Base-by-base conservation (phyloP, 2,888 invertebrate species). In the Yponomeuta cagnagella region DNA sequence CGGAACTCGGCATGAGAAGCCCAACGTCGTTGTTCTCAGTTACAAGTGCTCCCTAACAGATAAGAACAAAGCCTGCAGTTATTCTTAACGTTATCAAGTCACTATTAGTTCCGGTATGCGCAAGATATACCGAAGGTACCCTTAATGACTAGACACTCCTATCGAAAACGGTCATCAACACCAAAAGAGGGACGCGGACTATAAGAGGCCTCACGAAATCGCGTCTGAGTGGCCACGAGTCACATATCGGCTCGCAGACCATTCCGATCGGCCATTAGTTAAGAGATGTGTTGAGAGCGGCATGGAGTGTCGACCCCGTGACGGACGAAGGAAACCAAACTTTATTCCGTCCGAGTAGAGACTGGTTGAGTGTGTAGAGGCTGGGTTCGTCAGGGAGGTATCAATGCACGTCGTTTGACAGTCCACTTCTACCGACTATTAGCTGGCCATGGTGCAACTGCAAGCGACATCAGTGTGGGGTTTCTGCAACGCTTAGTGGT, bases 181-280 rank as follows among this genome's bases (percentile, higher is more conserved):
- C 43, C 68, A 68, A 68, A 68, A 52, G 68, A 68, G 68, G 58
- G 48, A 52, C 2, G 15, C 68, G 23, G 68, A n/a, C 43, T n/a
- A 52, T 48, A 68, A 68, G 52, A 52, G 31, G 48, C 67, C 48
- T 68, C 30, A 31, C 68, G 23, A 48, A 52, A 48, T 30, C 23
- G 52, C 68, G 30, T 68, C 1, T 52, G 52, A 68, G 68, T 23
- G 68, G 52, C 67, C 37, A n/a, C 67, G 43, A 65, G 65, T 65
- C 67, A n/a, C 48, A 52, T 68, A 68, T 68, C 68, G 37, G 48
- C 33, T 65, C 31, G 65, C 67, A 48, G 68, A 31, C 31, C 68
- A 52, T 52, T 68, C 68, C 68, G 52, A 68, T 68, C 68, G 48
- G 52, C 68, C 68, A 68, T 68, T 68, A 68, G 68, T 68, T 68